These are phyloP conservation scores for Cataglyphis rosenhaueri DNA, from an alignment of 2,888 invertebrate genomes.

Conservation along the genomic window DNA sequence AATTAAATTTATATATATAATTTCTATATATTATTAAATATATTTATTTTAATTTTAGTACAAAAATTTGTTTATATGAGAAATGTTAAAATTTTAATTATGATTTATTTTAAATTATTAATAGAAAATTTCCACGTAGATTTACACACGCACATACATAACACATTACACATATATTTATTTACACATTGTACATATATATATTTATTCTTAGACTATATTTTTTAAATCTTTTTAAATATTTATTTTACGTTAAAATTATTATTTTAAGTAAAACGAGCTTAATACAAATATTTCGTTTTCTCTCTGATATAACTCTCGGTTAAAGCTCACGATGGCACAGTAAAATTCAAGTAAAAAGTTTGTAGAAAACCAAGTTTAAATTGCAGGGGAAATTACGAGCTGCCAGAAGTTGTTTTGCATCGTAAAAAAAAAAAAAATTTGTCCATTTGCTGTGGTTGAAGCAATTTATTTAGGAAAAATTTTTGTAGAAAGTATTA, in stretches of 20 bases:
- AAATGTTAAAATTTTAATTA: background rate
- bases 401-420: conserved; percentile 39
- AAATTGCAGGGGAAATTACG: conserved; percentile 47
- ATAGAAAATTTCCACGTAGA: background rate
- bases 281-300: conserved; percentile 37
- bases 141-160: background rate
- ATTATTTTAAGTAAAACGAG: background rate
- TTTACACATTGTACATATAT: no score
- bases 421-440: conserved; percentile 36
- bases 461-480: conserved; percentile 35
- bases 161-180: background rate
- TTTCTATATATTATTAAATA: conserved; percentile 3
- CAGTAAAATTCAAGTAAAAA: conserved; percentile 46
- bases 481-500: conserved; percentile 12
- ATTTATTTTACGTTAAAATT: background rate
- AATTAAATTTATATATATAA: conserved; percentile 9
- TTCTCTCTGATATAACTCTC: conserved; percentile 29
- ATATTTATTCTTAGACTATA: background rate
- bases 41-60: background rate
- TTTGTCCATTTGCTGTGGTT: conserved; percentile 20
- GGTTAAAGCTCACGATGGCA: conserved; percentile 28
- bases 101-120: background rate
- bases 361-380: conserved; percentile 39
- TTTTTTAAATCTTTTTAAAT: background rate
- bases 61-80: background rate